These are phyloP conservation scores for Phymatocera aterrima DNA, from an alignment of 2,888 invertebrate genomes.

Conservation along the genomic window DNA sequence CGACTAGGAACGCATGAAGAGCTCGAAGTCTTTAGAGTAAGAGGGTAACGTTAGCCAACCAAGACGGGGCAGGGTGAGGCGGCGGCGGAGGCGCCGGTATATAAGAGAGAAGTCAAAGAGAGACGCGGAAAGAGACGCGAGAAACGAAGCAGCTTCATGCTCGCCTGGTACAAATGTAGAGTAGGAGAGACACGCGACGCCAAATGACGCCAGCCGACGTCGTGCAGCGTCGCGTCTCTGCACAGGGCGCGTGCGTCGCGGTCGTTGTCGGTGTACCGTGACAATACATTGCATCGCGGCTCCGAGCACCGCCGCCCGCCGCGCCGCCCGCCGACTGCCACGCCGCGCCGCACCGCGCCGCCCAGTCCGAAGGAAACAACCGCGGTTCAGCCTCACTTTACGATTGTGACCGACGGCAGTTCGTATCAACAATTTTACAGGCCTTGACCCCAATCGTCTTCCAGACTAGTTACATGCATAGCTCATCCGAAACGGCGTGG, in stretches of 20 bases:
- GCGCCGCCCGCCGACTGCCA: too few relatives aligned
- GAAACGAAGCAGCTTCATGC: conserved; percentile 8
- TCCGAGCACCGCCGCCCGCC: background rate
- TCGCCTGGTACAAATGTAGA: conserved; percentile 45
- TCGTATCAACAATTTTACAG: conserved; percentile 17
- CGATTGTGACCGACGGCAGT: background rate
- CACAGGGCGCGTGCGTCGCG: conserved; percentile 1
- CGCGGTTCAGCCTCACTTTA: too few relatives aligned
- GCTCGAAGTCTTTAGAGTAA: background rate
- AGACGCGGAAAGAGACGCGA: conserved; percentile 25
- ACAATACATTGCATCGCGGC: background rate
- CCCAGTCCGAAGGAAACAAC: too few relatives aligned
- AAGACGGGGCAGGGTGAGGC: background rate
- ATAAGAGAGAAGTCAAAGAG: background rate
- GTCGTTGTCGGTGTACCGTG: background rate
- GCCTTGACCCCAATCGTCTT: conserved; percentile 16
- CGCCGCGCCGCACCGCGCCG: too few relatives aligned
- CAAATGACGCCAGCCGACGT: conserved; percentile 29
- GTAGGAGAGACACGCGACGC: conserved; percentile 46
- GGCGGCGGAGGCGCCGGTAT: background rate
- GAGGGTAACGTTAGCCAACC: background rate
- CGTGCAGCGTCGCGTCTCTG: background rate
- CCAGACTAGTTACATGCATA: too few relatives aligned
- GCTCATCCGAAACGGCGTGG: background rate
- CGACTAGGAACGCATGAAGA: conserved; percentile 29